Conservation (phyloP, 2,888 invertebrate species). For the Troides oblongomaculatus region DNA sequence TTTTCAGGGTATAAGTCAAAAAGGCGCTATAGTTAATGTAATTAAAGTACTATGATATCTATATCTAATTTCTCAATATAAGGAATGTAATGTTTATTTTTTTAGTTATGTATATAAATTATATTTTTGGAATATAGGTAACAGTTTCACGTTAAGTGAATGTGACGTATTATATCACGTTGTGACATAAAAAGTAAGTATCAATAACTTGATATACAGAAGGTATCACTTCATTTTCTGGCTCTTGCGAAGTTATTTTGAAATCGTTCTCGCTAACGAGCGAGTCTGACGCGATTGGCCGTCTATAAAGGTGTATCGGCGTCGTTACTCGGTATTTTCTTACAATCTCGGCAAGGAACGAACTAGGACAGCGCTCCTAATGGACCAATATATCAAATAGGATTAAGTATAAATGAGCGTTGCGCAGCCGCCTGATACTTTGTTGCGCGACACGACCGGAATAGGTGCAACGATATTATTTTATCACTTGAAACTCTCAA, state of each 20-base stretch:
- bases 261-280: conserved; percentile 34
- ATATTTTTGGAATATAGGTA: too few relatives aligned
- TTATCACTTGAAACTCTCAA: conserved; percentile 38
- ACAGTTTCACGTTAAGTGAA: too few relatives aligned
- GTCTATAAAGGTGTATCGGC: conserved; percentile 53
- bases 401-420: conserved; percentile 74
- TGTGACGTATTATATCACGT: too few relatives aligned
- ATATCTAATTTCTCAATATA: too few relatives aligned
- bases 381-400: conserved; percentile 75
- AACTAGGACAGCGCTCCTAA: conserved; percentile 67
- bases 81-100: too few relatives aligned
- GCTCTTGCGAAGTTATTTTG: conserved; percentile 27
- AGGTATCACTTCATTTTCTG: conserved; percentile 36
- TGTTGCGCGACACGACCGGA: conserved; percentile 62
- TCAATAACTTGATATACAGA: conserved; percentile 25
- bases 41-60: too few relatives aligned
- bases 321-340: conserved; percentile 61
- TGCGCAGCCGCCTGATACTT: conserved; percentile 62
- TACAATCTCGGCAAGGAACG: conserved; percentile 61
- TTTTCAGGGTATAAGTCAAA: too few relatives aligned
- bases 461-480: conserved; percentile 52
- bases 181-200: background rate
- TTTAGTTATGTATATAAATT: too few relatives aligned
- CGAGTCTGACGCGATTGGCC: conserved; percentile 39
- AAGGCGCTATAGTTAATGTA: too few relatives aligned